phyloP scores from a whole-genome alignment of 1,140 invertebrate species.

The Asbolus verrucosus region DNA sequence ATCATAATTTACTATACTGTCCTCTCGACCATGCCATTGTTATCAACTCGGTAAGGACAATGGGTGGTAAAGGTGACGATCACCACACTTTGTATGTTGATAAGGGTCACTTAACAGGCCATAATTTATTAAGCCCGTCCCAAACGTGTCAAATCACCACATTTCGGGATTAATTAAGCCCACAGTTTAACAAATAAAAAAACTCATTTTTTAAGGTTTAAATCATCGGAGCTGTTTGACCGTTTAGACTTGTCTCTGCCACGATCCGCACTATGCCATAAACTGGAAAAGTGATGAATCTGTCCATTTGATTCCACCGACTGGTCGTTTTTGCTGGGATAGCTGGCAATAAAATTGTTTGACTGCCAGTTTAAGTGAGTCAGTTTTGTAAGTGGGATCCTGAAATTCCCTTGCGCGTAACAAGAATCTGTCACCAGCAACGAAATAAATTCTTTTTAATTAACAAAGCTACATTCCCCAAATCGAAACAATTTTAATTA shows the following conservation, averaged over 20 bases:
- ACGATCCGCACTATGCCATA: too few relatives aligned
- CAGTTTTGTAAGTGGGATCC: too few relatives aligned
- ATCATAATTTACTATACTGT: not conserved
- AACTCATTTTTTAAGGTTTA: not conserved
- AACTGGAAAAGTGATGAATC: not conserved
- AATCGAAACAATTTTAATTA: slow-evolving; percentile 9
- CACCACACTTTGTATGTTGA: slow-evolving; percentile 9
- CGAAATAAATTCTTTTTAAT: too few relatives aligned
- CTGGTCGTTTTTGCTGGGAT: not conserved
- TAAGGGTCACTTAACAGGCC: slow-evolving; percentile 17
- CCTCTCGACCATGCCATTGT: slow-evolving; percentile 4
- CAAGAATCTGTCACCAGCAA: too few relatives aligned
- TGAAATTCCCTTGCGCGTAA: too few relatives aligned
- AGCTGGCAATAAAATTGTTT: not conserved
- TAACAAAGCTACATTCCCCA: too few relatives aligned
- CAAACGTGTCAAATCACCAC: slow-evolving; percentile 1
- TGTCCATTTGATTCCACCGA: not conserved
- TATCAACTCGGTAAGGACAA: not conserved
- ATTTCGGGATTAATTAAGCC: not conserved
- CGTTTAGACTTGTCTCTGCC: too few relatives aligned
- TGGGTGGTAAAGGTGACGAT: slow-evolving; percentile 6
- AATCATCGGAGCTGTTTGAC: too few relatives aligned
- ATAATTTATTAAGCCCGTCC: not conserved
- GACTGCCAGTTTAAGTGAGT: too few relatives aligned
- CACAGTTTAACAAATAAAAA: not conserved